Base-by-base conservation (phyloP, 2,113 vertebrate genomes). In the Monopterus albus region DNA sequence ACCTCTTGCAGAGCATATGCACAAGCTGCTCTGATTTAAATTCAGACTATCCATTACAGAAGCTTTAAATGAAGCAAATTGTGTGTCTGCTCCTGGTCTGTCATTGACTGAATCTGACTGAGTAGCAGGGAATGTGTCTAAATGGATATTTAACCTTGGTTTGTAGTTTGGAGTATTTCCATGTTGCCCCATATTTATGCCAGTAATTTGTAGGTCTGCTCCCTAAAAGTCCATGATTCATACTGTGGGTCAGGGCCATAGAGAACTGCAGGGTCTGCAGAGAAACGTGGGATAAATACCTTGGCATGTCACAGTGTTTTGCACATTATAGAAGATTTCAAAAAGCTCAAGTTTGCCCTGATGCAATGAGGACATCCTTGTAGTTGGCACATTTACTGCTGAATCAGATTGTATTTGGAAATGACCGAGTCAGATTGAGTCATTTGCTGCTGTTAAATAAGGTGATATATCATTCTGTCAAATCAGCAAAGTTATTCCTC, bases 21-120 rank as follows among this genome's bases (percentile, higher is more conserved):
- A 61, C 29, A 28, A 63, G 69, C 60, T 68, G 35, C 58, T 47
- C 33, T 79, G 51, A 59, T 42, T 61, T 69, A 69, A 87, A 76
- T 43, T 55, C 60, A 69, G 55, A 47, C 55, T 39, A 9, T 70
- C 60, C 57, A 12, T 42, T 63, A 18, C 53, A 42, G 31, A 14
- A 64, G 46, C 50, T 46, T 73, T 50, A 38, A 72, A 77, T 53
- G 8, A 81, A 77, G 52, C 68, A 3, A 15, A 79, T 74, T 80
- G 60, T 74, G 28, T 47, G 39, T 73, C 70, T 81, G 52, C 65
- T 78, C 70, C 69, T 77, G 56, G 11, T n/a, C 38, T 81, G 66
- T 72, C 83, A 83, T 77, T 77, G 79, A 72, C 53, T 15, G 42
- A 47, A 25, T 67, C 10, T 25, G 39, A 42, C 60, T 66, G 11